Evolutionary conservation across 2,888 invertebrate genomes (phyloP).

Genomic region (Machimus rusticus): DNA sequence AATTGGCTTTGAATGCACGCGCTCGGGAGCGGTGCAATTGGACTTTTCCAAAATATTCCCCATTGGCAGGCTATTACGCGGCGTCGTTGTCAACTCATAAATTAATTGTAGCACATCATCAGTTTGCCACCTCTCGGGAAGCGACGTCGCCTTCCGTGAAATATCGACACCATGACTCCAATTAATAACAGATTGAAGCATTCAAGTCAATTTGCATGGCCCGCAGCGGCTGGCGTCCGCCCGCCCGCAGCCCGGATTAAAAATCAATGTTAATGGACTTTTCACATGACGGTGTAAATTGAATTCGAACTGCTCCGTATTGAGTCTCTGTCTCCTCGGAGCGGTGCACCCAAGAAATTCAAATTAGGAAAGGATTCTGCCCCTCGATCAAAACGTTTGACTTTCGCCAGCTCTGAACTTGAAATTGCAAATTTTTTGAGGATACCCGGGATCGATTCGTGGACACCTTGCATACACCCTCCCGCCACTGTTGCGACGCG

Average conservation of each 20-base stretch:
- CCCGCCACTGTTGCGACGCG: neutral
- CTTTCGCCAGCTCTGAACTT: neutral
- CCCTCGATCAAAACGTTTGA: neutral
- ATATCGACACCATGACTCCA: slow-evolving; percentile 10
- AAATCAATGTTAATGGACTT: neutral
- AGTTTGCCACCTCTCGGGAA: slow-evolving; percentile 15
- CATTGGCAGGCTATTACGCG: neutral
- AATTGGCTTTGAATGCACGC: neutral
- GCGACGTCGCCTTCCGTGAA: neutral
- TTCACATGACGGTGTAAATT: neutral
- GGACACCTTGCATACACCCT: neutral
- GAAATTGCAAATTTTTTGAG: neutral
- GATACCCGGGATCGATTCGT: neutral
- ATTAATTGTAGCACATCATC: slow-evolving; percentile 19
- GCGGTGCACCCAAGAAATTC: neutral
- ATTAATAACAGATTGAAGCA: slow-evolving; percentile 11
- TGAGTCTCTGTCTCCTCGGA: neutral
- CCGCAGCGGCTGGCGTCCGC: neutral
- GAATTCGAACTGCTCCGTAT: neutral
- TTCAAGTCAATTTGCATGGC: slow-evolving; percentile 7
- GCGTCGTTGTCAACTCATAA: slow-evolving; percentile 15
- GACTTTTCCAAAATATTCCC: neutral
- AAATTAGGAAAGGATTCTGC: neutral
- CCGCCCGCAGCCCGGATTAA: neutral
- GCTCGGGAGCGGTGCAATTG: neutral